Base-by-base conservation (phyloP, 1,140 invertebrate species). In the Thalassaphorura encarpata region DNA sequence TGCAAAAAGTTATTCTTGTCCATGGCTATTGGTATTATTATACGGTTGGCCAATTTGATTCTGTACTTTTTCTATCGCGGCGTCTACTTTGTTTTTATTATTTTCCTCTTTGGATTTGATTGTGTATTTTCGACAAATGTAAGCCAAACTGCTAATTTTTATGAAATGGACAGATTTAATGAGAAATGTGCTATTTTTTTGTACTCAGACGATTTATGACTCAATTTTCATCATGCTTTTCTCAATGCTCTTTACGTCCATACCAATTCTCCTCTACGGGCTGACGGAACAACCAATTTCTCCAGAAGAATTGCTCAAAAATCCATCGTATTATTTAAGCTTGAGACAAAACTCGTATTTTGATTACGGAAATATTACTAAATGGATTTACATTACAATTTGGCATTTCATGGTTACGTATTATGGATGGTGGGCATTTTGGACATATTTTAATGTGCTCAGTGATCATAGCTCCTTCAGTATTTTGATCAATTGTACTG, bases 51-150 rank as follows among this genome's bases (percentile, higher is more conserved):
- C 1, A 80, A 78, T 8, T 73, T 90, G 58, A 80, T 87, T 52
- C 78, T 83, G 26, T 90, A 87, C 63, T 92, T 88, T 69, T 90
- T 91, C 70, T 91, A 90, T 68, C 91, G 91, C 68, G 85, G 85
- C 68, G 68, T 85, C 1, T 70, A 81, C 2, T 82, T 85, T 40
- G 80, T 84, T 42, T 8, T 54, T 3, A 18, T 19, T 5, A n/a
- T 24, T 21, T 31, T 54, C 23, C 19, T 43, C 3, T 54, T 28
- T 54, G 52, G 40, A 43, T 43, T 45, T 54, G 40, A 54, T 27
- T 23, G 23, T 3, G 42, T 11, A 29, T 54, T 54, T 31, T 54
- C 40, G 3, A 39, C 13, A n/a, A n/a, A n/a, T n/a, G n/a, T n/a
- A n/a, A n/a, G n/a, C 11, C 33, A 42, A 19, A 29, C 27, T 36